These are phyloP conservation scores for Drosophila rufa DNA, from an alignment of 1,140 invertebrate genomes.

Conservation along the genomic window DNA sequence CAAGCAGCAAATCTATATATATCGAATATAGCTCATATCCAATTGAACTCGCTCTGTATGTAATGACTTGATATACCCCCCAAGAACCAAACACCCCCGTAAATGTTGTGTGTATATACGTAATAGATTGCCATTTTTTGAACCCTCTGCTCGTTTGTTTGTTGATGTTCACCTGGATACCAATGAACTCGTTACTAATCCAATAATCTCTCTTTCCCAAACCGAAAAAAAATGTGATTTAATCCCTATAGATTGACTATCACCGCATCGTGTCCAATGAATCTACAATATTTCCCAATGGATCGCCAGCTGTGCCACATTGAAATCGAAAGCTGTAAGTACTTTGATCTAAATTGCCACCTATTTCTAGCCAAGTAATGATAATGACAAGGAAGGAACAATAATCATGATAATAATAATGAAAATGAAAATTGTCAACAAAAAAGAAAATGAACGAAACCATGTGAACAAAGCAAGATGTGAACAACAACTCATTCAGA, in stretches of 20 bases:
- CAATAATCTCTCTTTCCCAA: slow-evolving; percentile 34
- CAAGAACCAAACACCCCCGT: slow-evolving; percentile 13
- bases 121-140: slow-evolving; percentile 43
- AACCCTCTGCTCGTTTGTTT: slow-evolving; percentile 62
- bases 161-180: slow-evolving; percentile 34
- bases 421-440: slow-evolving; percentile 47
- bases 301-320: slow-evolving; percentile 98
- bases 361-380: slow-evolving; percentile 19
- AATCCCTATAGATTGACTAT: slow-evolving; percentile 93
- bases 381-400: slow-evolving; percentile 18
- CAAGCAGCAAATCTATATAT: slow-evolving; percentile 61
- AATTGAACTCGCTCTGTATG: slow-evolving; percentile 83
- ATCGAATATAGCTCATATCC: slow-evolving; percentile 71
- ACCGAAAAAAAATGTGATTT: slow-evolving; percentile 24
- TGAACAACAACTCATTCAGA: slow-evolving; percentile 77
- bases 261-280: slow-evolving; percentile 98
- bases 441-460: slow-evolving; percentile 7
- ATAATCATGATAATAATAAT: slow-evolving; percentile 24
- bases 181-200: slow-evolving; percentile 51
- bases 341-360: slow-evolving; percentile 74
- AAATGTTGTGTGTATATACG: slow-evolving; percentile 54
- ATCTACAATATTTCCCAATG: slow-evolving; percentile 98
- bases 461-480: slow-evolving; percentile 46
- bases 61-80: slow-evolving; percentile 44
- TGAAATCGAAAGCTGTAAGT: slow-evolving; percentile 99